These are phyloP conservation scores for Nasonia longicornis DNA, from an alignment of 1,140 invertebrate genomes.

Conservation along the genomic window DNA sequence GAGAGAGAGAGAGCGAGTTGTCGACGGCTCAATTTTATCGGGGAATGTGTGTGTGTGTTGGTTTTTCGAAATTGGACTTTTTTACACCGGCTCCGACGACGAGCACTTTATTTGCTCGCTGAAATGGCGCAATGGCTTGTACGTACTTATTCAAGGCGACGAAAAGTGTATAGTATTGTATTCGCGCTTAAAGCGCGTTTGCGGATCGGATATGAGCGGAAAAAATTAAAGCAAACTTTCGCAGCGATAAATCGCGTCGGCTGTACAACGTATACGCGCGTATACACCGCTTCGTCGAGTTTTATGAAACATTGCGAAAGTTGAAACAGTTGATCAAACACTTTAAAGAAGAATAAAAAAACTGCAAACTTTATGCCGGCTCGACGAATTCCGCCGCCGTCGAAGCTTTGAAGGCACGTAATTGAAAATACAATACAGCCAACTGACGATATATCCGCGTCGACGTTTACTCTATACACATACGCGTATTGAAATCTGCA, in stretches of 20 bases:
- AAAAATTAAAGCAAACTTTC: background rate
- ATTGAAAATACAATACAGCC: background rate
- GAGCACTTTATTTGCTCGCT: background rate
- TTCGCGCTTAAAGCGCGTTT: too few species aligned
- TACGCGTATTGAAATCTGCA: too few species aligned
- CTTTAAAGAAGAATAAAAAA: background rate
- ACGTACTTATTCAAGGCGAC: too few species aligned
- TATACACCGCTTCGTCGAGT: background rate
- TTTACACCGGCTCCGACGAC: background rate
- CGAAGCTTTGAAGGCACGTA: background rate
- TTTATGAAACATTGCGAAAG: background rate
- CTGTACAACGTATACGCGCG: too few species aligned
- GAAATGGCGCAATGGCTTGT: too few species aligned
- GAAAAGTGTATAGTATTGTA: too few species aligned
- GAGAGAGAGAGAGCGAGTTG: background rate
- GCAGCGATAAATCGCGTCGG: background rate
- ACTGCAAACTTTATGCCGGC: background rate
- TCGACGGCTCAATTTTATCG: constrained; percentile 10
- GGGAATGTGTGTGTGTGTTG: background rate
- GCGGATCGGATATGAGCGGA: background rate
- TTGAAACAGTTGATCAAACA: background rate
- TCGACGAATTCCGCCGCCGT: background rate
- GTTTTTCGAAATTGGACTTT: background rate
- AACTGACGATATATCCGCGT: background rate
- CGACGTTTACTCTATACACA: background rate